These are phyloP conservation scores for Helarctos malayanus DNA, from an alignment of 2,797 vertebrate species.

Conservation along the genomic window DNA sequence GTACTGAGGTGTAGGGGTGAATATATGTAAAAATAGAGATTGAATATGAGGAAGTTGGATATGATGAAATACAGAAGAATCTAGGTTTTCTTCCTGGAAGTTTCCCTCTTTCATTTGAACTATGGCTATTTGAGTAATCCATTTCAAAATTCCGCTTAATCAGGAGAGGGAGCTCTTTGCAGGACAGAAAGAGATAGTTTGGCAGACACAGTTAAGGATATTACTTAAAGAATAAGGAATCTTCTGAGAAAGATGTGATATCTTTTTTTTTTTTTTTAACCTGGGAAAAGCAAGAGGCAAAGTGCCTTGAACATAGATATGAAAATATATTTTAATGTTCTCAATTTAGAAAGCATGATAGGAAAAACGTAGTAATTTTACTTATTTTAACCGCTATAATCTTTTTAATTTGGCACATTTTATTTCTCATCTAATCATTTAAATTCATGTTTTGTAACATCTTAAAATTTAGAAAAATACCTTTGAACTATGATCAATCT, in stretches of 20 bases:
- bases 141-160: conserved; percentile 21
- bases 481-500: background rate
- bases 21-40: background rate
- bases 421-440: conserved; percentile 31
- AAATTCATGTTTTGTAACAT: background rate
- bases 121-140: conserved; percentile 8
- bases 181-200: background rate
- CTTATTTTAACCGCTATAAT: background rate
- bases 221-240: background rate
- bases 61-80: conserved; percentile 39
- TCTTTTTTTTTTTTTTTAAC: background rate
- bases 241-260: background rate
- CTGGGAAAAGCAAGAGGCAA: conserved; percentile 3
- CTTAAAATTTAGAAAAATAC: conserved; percentile 40
- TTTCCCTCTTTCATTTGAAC: conserved; percentile 39
- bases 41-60: background rate
- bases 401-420: background rate
- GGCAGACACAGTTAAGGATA: background rate
- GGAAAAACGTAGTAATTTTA: conserved; percentile 33
- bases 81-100: background rate
- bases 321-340: conserved; percentile 11
- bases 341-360: conserved; percentile 34
- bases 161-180: background rate
- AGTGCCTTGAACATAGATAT: background rate
- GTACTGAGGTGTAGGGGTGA: background rate